Evolutionary conservation across 2,888 invertebrate species (phyloP).

Genomic region (Drosophila anceps): DNA sequence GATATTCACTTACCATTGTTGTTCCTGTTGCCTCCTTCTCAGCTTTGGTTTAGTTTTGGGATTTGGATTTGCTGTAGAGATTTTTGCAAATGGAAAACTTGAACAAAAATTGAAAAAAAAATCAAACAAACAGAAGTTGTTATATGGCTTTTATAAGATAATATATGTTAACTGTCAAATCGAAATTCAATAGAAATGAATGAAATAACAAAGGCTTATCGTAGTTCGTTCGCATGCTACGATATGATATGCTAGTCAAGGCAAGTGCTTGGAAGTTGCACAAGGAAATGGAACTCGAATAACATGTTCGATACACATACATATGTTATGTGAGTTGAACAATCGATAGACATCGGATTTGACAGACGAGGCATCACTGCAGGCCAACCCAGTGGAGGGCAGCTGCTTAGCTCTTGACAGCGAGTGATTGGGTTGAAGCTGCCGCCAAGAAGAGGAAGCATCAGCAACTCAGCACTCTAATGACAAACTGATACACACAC

Average conservation of each 20-base stretch:
- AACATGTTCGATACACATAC: background rate
- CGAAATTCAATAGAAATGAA: background rate
- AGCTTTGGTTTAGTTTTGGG: conserved; percentile 15
- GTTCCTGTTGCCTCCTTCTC: too few species aligned
- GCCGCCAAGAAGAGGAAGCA: conserved; percentile 11
- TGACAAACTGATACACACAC: conserved; percentile 30
- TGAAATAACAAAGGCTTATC: conserved; percentile 3
- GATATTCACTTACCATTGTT: conserved; percentile 46
- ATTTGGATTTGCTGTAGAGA: background rate
- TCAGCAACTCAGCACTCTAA: conserved; percentile 36
- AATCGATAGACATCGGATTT: background rate
- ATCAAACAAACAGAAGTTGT: background rate
- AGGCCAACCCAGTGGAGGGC: background rate
- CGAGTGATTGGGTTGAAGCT: conserved; percentile 11
- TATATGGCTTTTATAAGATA: background rate
- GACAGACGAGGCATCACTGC: background rate
- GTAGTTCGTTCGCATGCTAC: background rate
- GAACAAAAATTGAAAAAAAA: conserved; percentile 19
- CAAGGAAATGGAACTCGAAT: conserved; percentile 3
- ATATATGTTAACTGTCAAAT: conserved; percentile 3
- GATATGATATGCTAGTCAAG: conserved; percentile 12
- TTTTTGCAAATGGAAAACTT: conserved; percentile 28
- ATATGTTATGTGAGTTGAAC: background rate
- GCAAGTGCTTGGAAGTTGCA: conserved; percentile 5
- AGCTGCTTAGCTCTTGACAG: conserved; percentile 6